A percentile compares a stretch with the other conserved stretches of the same genome.
phyloP scores from a whole-genome alignment of 2,797 vertebrate genomes.

The Lepilemur septentrionalis region DNA sequence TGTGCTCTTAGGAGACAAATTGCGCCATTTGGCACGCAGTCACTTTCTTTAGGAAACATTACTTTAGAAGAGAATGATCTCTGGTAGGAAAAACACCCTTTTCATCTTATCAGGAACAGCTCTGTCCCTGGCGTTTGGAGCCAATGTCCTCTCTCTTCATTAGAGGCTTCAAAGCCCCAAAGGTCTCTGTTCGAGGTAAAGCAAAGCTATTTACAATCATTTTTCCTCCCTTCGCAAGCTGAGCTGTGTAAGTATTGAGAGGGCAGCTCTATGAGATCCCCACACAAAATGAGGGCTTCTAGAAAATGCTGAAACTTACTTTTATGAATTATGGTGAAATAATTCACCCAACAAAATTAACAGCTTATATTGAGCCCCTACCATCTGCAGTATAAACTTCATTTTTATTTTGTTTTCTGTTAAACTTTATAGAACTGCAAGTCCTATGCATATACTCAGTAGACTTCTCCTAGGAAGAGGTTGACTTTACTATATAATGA shows the following conservation, averaged over 20 bases:
- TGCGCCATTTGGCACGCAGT: background rate
- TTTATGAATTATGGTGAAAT: background rate
- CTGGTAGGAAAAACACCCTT: background rate
- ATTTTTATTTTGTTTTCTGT: constrained; percentile 50
- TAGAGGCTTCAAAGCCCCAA: background rate
- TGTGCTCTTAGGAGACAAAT: background rate
- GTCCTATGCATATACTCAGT: background rate
- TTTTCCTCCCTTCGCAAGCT: background rate
- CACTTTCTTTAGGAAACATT: constrained; percentile 16
- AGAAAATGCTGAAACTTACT: background rate
- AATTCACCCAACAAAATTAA: background rate
- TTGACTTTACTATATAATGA: background rate
- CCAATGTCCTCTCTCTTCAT: background rate
- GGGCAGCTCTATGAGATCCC: background rate
- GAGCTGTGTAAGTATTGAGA: background rate
- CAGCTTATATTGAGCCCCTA: background rate
- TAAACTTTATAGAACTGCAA: background rate
- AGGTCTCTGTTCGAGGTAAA: background rate
- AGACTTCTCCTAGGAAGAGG: background rate
- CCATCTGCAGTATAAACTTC: background rate
- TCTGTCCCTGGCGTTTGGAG: background rate
- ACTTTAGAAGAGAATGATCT: background rate
- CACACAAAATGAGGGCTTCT: background rate
- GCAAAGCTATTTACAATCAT: background rate
- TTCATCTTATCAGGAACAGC: background rate